These are phyloP conservation scores for Holcopasites calliopsidis DNA, from an alignment of 1,140 invertebrate genomes.

Conservation along the genomic window DNA sequence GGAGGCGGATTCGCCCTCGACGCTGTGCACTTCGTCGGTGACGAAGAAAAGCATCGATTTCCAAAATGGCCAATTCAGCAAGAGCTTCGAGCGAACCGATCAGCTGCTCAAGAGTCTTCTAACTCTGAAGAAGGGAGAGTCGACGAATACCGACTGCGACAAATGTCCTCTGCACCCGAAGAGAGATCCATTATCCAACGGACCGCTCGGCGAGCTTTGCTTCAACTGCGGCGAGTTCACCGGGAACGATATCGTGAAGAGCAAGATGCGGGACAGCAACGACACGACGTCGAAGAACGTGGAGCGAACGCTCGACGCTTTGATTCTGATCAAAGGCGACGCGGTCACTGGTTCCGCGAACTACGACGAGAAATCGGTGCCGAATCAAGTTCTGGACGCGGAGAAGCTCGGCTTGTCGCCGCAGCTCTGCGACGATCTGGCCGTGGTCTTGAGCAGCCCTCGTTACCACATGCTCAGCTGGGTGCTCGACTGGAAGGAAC, in stretches of 20 bases:
- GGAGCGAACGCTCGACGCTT: conserved; percentile 74
- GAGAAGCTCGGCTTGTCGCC: conserved; percentile 81
- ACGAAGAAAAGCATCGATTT: conserved; percentile 57
- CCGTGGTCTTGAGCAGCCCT: conserved; percentile 82
- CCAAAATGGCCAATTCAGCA: conserved; percentile 55
- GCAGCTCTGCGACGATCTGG: conserved; percentile 83
- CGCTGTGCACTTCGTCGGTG: background rate
- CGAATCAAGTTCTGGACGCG: conserved; percentile 78
- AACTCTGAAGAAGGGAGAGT: conserved; percentile 57
- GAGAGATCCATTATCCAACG: conserved; percentile 37
- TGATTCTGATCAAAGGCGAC: conserved; percentile 76
- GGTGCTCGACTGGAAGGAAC: conserved; percentile 82
- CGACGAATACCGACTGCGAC: conserved; percentile 10
- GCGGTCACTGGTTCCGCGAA: conserved; percentile 75
- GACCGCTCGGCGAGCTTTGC: conserved; percentile 64
- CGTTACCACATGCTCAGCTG: conserved; percentile 84
- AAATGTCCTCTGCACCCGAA: conserved; percentile 66
- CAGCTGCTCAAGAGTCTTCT: conserved; percentile 70
- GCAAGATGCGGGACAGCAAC: background rate
- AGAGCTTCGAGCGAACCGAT: conserved; percentile 66
- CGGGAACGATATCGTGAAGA: conserved; percentile 33
- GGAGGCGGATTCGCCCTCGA: conserved; percentile 1
- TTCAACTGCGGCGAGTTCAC: conserved; percentile 70
- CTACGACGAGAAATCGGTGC: conserved; percentile 78
- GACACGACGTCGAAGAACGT: conserved; percentile 44